Conservation (phyloP, 2,113 vertebrate genomes). For the Cryptoleucopteryx plumbea region DNA sequence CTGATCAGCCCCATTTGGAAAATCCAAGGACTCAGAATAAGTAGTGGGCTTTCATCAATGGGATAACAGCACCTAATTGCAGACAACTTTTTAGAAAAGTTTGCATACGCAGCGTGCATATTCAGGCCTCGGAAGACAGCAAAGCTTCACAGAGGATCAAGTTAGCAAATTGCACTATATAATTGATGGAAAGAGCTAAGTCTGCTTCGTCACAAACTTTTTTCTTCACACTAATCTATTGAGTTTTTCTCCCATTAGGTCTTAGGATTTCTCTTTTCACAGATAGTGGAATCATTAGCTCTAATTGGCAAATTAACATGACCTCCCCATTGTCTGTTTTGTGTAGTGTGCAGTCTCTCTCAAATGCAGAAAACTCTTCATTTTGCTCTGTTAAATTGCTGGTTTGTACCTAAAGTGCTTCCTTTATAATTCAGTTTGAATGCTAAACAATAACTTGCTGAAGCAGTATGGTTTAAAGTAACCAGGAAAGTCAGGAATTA, state of each 20-base stretch:
- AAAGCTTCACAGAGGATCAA: background rate
- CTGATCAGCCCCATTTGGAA: background rate
- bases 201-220: background rate
- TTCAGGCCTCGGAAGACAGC: background rate
- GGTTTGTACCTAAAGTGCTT: background rate
- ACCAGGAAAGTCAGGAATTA: background rate
- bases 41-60: fast-evolving
- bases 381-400: background rate
- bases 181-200: background rate
- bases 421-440: background rate
- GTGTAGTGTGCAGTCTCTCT: background rate
- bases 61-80: background rate
- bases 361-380: background rate
- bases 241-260: background rate
- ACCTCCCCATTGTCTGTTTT: background rate
- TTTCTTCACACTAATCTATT: background rate
- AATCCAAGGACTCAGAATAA: background rate
- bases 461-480: background rate
- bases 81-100: background rate
- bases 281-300: background rate
- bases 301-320: background rate
- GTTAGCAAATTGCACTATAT: background rate
- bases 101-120: background rate
- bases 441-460: background rate
- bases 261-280: background rate